Evolutionary conservation across 2,797 vertebrate genomes (phyloP).

Genomic region (Salarias fasciatus): DNA sequence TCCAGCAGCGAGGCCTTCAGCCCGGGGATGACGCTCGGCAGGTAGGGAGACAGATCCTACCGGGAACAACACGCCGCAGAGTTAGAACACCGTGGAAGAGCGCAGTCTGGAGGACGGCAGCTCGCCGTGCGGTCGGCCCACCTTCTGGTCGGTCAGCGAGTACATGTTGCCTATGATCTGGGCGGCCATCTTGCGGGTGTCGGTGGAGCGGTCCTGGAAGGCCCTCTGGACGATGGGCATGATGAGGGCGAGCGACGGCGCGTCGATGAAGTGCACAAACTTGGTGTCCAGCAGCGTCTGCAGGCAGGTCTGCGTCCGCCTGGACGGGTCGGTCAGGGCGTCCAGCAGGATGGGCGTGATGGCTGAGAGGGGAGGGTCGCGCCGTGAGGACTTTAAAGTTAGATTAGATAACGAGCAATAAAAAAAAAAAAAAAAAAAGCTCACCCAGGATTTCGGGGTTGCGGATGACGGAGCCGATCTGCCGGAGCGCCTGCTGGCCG

Average conservation of each 20-base stretch:
- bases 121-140: conserved; percentile 36
- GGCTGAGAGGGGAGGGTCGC: conserved; percentile 74
- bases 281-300: conserved; percentile 97
- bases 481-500: conserved; percentile 95
- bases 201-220: conserved; percentile 97
- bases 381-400: no score
- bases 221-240: conserved; percentile 99
- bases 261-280: conserved; percentile 99
- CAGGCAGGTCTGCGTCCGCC: conserved; percentile 94
- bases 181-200: conserved; percentile 98
- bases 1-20: conserved; percentile 95
- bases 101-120: background rate
- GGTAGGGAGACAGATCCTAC: conserved; percentile 96
- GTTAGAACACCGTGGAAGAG: background rate
- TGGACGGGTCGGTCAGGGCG: conserved; percentile 95
- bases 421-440: no score
- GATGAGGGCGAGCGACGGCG: conserved; percentile 96
- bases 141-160: conserved; percentile 99
- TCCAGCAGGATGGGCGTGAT: conserved; percentile 96
- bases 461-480: conserved; percentile 97
- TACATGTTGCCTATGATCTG: conserved; percentile 99
- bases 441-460: conserved; percentile 98
- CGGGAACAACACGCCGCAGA: conserved; percentile 17
- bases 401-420: no score
- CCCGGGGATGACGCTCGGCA: conserved; percentile 96